Base-by-base conservation (phyloP, 2,888 invertebrate species). In the Mystacides longicornis region DNA sequence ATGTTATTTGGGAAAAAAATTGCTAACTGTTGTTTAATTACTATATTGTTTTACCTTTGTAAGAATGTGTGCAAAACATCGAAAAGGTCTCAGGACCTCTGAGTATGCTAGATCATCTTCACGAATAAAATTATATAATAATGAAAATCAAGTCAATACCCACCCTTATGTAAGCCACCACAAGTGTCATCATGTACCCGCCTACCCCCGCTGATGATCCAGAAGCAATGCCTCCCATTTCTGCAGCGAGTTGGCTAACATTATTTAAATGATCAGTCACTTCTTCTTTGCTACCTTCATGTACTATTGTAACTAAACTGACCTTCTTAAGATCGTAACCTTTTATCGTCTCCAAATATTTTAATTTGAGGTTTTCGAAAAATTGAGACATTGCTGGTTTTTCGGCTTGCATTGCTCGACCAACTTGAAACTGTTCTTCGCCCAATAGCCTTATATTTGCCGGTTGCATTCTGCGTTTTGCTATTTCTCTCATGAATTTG, bases 371-470 rank as follows among this genome's bases (percentile, higher is more conserved):
- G 0, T 83, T 83, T 63, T 96, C 95, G 5, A 90, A 68, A 1
- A 92, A 66, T 5, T 83, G 77, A 20, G 46, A 11, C 4, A 57
- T 23, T 5, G 33, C 27, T 4, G 52, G 45, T 18, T 37, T 42
- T 21, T 48, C 79, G 0, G 85, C 80, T 65, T 89, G 85, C 2
- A 93, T 71, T 0, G 87, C 82, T 68, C 89, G 86, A 0, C 92
- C 98, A 72, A 99, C 92, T 62, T 89, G 84, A 69, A 99, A 99
- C 77, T 99, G 61, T 62, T 94, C 92, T 62, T 94, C 92, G 71
- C 99, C 98, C 89, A 99, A 90, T 4, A 99, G 79, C 19, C 98
- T 81, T 57, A 99, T 89, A 18, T 97, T 98, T 14, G 98, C 88
- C 0, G 98, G 98, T 67, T 97, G 96, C 67, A 93, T 89, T 52